Evolutionary conservation across 2,888 invertebrate genomes (phyloP).

Genomic region (Icerya purchasi): DNA sequence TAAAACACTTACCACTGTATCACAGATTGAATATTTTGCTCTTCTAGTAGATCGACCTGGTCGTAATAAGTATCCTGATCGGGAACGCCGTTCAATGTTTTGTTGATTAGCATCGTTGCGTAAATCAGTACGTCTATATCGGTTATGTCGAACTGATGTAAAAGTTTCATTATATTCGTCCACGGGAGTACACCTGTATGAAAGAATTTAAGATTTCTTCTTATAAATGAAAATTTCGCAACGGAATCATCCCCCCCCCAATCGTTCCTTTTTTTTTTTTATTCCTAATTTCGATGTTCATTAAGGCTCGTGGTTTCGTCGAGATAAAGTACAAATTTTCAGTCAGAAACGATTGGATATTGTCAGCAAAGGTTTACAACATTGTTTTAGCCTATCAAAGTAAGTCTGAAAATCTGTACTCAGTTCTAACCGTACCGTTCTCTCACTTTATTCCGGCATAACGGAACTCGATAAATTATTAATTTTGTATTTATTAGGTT

Average conservation of each 20-base stretch:
- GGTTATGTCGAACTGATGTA: slow-evolving; percentile 85
- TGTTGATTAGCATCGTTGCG: slow-evolving; percentile 88
- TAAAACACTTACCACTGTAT: slow-evolving; percentile 43
- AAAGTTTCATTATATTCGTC: slow-evolving; percentile 58
- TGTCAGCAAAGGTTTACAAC: too few species aligned
- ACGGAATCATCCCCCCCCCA: neutral
- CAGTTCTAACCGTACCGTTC: too few species aligned
- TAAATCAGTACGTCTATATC: slow-evolving; percentile 90
- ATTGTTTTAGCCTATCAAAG: too few species aligned
- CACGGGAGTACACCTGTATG: slow-evolving; percentile 39
- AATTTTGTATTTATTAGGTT: too few species aligned
- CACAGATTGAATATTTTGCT: slow-evolving; percentile 73
- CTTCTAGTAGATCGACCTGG: slow-evolving; percentile 85
- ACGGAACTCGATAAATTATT: too few species aligned
- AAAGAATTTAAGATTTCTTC: neutral
- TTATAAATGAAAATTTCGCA: neutral
- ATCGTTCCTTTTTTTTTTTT: neutral
- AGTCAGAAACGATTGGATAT: too few species aligned
- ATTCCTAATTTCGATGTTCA: neutral
- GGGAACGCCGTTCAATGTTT: slow-evolving; percentile 75
- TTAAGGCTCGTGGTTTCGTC: too few species aligned
- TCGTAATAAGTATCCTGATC: slow-evolving; percentile 95
- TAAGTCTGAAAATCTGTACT: too few species aligned
- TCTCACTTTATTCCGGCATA: too few species aligned
- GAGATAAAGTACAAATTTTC: too few species aligned